Percentiles rank a stretch among this genome's conserved stretches.
Conservation (phyloP, 1,140 invertebrate species). For the Thaumatotibia leucotreta region DNA sequence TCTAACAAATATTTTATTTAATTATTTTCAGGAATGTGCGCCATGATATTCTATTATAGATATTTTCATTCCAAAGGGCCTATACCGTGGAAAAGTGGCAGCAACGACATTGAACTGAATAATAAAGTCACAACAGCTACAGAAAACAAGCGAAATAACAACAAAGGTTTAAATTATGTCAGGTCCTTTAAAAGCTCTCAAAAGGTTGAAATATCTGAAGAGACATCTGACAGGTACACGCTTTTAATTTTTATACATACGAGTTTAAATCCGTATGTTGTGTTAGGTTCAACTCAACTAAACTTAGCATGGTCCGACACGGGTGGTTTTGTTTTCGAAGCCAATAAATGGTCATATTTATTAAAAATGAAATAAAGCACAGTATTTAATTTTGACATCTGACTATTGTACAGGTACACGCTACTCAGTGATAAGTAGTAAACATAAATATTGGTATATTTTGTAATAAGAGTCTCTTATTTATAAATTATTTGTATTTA, state of each 20-base stretch:
- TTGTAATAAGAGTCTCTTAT: not conserved
- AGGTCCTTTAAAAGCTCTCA: slow-evolving; percentile 56
- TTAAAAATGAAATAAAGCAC: no score
- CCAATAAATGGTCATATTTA: no score
- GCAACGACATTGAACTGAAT: slow-evolving; percentile 59
- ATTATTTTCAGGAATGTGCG: slow-evolving; percentile 76
- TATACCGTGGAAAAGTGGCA: slow-evolving; percentile 57
- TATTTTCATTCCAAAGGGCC: slow-evolving; percentile 79
- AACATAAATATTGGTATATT: no score
- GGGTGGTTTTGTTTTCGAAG: no score
- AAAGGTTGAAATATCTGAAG: slow-evolving; percentile 29
- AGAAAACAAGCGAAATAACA: slow-evolving; percentile 27
- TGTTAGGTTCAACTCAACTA: no score
- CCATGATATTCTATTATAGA: slow-evolving; percentile 82
- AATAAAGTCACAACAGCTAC: slow-evolving; percentile 43
- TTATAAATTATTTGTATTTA: no score
- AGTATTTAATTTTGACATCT: no score
- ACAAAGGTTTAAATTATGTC: slow-evolving; percentile 36
- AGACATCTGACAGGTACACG: slow-evolving; percentile 26
- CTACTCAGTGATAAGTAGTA: no score
- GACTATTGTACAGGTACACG: no score
- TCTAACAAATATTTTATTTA: no score
- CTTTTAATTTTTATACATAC: not conserved
- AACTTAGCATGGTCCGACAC: no score
- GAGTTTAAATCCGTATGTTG: no score